Conservation (phyloP, 2,113 vertebrate genomes). For the Pelobates fuscus region DNA sequence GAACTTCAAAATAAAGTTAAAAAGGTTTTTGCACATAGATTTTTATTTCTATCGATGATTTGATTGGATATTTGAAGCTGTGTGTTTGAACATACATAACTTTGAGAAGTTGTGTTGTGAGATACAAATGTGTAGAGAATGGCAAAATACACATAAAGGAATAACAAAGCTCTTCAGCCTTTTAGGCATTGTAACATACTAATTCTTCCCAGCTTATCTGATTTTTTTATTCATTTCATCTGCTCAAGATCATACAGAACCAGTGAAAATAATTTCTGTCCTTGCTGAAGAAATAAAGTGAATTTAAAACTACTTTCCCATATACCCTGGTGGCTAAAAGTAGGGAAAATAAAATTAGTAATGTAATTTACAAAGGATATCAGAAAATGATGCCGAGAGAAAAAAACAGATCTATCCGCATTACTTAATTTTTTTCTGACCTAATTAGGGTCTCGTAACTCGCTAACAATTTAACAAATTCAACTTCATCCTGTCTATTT, state of each 20-base stretch:
- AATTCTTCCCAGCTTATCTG: neutral
- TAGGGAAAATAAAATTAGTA: slow-evolving; percentile 25
- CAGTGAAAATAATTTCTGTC: neutral
- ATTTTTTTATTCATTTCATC: slow-evolving; percentile 15
- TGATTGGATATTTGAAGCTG: too few relatives aligned
- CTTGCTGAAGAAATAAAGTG: slow-evolving; percentile 24
- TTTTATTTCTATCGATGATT: too few relatives aligned
- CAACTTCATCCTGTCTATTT: slow-evolving; percentile 1
- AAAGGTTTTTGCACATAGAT: too few relatives aligned
- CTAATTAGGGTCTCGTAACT: slow-evolving; percentile 16
- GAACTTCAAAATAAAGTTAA: too few relatives aligned
- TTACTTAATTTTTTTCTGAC: slow-evolving; percentile 22
- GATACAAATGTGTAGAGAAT: neutral
- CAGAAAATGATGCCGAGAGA: neutral
- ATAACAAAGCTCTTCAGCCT: neutral
- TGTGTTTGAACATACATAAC: neutral
- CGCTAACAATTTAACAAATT: slow-evolving; percentile 5
- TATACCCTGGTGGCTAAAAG: slow-evolving; percentile 23
- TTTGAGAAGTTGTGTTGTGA: neutral
- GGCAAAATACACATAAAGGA: neutral
- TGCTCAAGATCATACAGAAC: slow-evolving; percentile 11
- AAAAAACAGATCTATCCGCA: neutral
- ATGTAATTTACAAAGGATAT: slow-evolving; percentile 24
- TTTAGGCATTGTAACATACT: neutral
- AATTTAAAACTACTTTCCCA: slow-evolving; percentile 13